Evolutionary conservation across 2,888 invertebrate species (phyloP), one percentile per base, ranked within the genome.

Genomic region (Helicoverpa assulta): DNA sequence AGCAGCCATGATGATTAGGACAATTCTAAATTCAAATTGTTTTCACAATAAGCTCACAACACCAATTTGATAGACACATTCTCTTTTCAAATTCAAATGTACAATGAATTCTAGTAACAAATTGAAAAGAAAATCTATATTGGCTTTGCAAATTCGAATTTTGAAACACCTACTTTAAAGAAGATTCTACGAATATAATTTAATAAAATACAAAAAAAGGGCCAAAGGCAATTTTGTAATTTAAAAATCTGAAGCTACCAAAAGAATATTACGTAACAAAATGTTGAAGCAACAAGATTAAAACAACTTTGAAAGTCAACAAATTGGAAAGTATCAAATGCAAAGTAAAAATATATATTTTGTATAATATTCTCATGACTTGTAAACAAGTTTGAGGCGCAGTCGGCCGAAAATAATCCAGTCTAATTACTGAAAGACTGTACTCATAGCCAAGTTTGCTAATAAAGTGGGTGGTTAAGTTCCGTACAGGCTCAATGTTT

Each of bases 401-500:
- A 93, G 89, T 92, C 91, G 88, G 82, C 89, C 87, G 92, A 88
- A 92, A 92, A 91, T 95, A 94, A 94, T 93, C 93, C 90, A 86
- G 86, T 89, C 89, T 94, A 95, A 94, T 95, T 94, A 94, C 93
- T 92, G 89, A 92, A 93, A 93, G 91, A 92, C 91, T 91, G 80
- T 83, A 88, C 92, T 91, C 90, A 86, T 89, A 90, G 88, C 87
- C 85, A 94, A 95, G 92, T 95, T 95, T 94, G 90, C 91, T 94
- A 95, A 95, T 95, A 95, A 95, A 94, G 93, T 92, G 92, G 92
- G 91, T 92, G 92, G 92, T 91, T 90, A 89, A 93, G 91, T 91
- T 91, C 82, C 85, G 84, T 80, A 82, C 85, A 87, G 85, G 85
- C 85, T 87, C 86, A 85, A 81, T 80, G 76, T 80, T 83, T 82